phyloP scores from a whole-genome alignment of 2,797 vertebrate genomes.

The Pteropus rufus region DNA sequence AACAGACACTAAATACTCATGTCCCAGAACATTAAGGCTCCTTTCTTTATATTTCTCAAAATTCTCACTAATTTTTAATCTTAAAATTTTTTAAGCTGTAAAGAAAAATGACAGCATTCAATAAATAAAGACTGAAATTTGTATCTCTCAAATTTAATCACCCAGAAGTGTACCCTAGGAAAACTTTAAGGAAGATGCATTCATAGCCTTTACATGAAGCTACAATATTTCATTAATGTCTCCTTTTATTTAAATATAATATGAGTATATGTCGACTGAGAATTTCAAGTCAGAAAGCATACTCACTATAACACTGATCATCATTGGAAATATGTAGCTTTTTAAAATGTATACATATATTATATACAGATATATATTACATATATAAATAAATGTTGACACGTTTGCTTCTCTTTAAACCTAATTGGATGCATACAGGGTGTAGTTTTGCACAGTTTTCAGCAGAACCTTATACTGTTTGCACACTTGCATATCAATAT shows the following conservation, averaged over 20 bases:
- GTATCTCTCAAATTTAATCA: not conserved
- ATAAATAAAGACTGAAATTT: not conserved
- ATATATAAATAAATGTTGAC: not conserved
- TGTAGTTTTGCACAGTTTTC: not conserved
- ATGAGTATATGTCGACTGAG: not conserved
- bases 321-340: not conserved
- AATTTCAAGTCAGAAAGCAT: not conserved
- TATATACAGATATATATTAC: not conserved
- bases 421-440: not conserved
- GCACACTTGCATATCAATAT: not conserved
- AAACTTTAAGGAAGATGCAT: not conserved
- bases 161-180: not conserved
- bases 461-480: not conserved
- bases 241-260: not conserved
- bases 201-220: not conserved
- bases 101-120: conserved; percentile 2
- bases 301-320: not conserved
- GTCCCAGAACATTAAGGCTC: not conserved
- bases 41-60: not conserved
- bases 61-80: not conserved
- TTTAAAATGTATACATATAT: not conserved
- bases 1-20: not conserved
- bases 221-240: not conserved
- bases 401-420: not conserved
- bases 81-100: not conserved